Evolutionary conservation across 2,797 vertebrate species (phyloP).

Genomic region (Mus minutoides): DNA sequence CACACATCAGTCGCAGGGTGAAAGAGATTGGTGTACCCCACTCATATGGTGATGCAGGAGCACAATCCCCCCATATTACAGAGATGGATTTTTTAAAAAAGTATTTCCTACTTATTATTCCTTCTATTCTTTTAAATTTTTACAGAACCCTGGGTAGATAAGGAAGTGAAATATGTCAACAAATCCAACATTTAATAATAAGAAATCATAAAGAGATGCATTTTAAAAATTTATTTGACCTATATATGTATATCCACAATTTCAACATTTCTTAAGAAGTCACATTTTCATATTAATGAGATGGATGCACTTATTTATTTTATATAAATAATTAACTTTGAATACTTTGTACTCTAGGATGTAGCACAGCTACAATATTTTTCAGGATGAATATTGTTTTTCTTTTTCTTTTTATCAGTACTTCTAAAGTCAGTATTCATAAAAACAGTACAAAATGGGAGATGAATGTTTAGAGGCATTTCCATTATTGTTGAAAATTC

Average conservation of each 20-base stretch:
- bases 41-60: neutral
- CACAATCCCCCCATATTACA: neutral
- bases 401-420: neutral
- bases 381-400: neutral
- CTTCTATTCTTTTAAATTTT: neutral
- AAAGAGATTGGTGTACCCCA: neutral
- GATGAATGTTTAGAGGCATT: neutral
- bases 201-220: neutral
- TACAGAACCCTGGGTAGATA: neutral
- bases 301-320: neutral
- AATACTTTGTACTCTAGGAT: neutral
- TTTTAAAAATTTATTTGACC: neutral
- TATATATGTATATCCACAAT: neutral
- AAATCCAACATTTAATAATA: neutral
- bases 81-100: neutral
- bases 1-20: too few relatives aligned
- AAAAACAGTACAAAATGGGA: neutral
- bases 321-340: neutral
- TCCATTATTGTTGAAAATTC: neutral
- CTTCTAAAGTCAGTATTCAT: neutral
- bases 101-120: accelerated
- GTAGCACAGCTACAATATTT: neutral
- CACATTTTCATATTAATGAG: neutral
- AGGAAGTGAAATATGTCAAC: neutral
- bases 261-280: neutral